Conservation (phyloP, 2,113 vertebrate genomes). For the Ursus arctos region DNA sequence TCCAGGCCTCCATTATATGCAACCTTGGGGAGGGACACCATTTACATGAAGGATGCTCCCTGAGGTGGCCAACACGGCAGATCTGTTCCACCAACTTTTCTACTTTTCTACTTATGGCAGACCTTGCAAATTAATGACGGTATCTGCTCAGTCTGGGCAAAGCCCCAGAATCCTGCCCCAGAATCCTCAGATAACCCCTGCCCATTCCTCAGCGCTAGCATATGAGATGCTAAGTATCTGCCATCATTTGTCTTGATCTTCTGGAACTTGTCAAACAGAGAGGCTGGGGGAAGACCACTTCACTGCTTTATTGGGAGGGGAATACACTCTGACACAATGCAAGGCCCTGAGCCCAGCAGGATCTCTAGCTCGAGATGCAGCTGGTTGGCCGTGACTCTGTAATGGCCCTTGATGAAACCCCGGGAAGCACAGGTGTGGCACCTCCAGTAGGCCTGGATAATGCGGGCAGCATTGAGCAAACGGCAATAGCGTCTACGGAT, state of each 20-base stretch:
- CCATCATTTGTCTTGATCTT: neutral
- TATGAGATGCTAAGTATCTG: neutral
- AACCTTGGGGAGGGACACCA: neutral
- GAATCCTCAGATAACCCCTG: neutral
- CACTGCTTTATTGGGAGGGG: slow-evolving; percentile 75
- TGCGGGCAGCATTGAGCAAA: neutral
- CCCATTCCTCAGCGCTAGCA: neutral
- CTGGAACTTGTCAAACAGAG: neutral
- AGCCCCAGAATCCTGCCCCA: neutral
- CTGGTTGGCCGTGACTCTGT: slow-evolving; percentile 57
- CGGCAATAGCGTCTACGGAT: slow-evolving; percentile 8
- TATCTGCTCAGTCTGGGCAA: neutral
- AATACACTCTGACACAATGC: slow-evolving; percentile 64
- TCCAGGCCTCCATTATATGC: neutral
- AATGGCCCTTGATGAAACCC: slow-evolving; percentile 72
- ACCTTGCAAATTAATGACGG: neutral
- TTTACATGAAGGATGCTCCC: neutral
- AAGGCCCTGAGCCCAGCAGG: slow-evolving; percentile 67
- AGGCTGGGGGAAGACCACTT: neutral
- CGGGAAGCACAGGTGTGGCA: neutral
- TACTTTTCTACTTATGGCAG: neutral
- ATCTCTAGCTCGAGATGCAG: slow-evolving; percentile 71
- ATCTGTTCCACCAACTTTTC: neutral
- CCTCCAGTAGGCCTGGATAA: slow-evolving; percentile 79
- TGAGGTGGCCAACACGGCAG: neutral